Evolutionary conservation across 2,113 vertebrate genomes (phyloP), one percentile per base, ranked within the genome.

Genomic region (Cyanoliseus patagonus): DNA sequence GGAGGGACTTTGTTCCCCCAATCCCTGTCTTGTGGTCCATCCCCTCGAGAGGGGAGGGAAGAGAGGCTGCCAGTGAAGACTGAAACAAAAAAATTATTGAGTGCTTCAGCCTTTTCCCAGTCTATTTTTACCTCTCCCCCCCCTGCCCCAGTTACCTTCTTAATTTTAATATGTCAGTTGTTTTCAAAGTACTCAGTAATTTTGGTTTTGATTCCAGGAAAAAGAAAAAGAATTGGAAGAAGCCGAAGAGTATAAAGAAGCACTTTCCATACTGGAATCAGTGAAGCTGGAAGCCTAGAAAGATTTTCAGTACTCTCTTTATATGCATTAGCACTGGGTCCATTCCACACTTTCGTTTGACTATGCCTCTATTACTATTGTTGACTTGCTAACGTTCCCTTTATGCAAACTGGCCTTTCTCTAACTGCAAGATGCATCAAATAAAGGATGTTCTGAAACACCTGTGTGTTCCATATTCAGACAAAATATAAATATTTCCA

Each of bases 201-300:
- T 78, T 44, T 89, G 27, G 35, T 90, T 96, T 97, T 96, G 15
- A 83, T 98, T 98, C 67, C 97, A 99, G 99, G 99, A 99, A 96
- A 97, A 98, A 73, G 99, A 99, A 95, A 99, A 98, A 94, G 99
- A 99, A 25, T 97, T 99, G 98, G 98, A 98, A 88, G 99, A 99
- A 96, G 84, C 98, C 5, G 98, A 99, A 86, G 99, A 99, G 95
- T 99, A 98, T 97, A 99, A 99, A 97, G 99, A 99, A 94, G 99
- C 99, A 67, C 98, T 97, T 95, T 97, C 94, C 90, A 77, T 99
- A 61, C 97, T 99, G 97, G 98, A 99, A 78, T 99, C 99, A 47
- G 98, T 99, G 96, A 99, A 99, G 97, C 98, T 99, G 97, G 98
- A 99, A 97, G 98, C 98, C 94, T 99, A 98, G 98, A 90, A 80